These are phyloP conservation scores for Machaerirhynchus nigripectus DNA, from an alignment of 2,113 vertebrate genomes.

Conservation along the genomic window DNA sequence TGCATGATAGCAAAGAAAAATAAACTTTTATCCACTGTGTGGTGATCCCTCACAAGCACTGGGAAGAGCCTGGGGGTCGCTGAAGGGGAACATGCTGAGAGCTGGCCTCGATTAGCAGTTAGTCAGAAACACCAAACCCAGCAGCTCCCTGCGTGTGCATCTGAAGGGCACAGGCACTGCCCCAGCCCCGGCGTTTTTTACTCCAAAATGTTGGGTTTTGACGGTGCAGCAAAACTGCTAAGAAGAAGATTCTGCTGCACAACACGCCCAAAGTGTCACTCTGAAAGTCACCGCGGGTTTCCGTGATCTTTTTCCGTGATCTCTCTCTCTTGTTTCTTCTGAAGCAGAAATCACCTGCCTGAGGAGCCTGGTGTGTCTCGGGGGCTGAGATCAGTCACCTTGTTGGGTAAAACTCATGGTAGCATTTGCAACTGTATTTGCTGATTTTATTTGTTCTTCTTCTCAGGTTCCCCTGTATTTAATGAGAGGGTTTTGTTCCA, in stretches of 20 bases:
- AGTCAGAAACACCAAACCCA: not conserved
- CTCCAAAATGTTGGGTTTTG: not conserved
- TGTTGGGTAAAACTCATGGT: not conserved
- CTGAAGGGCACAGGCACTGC: not conserved
- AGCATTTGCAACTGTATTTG: not conserved
- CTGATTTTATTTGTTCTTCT: not conserved
- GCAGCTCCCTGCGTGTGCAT: rapidly evolving
- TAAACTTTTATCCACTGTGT: not conserved
- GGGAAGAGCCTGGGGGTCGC: not conserved
- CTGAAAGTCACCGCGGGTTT: not conserved
- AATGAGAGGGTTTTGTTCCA: not conserved
- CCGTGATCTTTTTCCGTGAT: rapidly evolving
- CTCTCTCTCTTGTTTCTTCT: not conserved
- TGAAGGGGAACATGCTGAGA: not conserved
- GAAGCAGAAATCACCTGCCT: not conserved
- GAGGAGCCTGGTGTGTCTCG: not conserved
- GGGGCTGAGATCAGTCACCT: not conserved
- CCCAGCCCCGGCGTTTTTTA: not conserved
- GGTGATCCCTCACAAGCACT: not conserved
- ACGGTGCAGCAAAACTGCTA: not conserved
- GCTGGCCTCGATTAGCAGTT: not conserved
- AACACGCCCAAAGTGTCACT: not conserved
- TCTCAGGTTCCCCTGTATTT: not conserved
- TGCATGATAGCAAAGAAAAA: not conserved
- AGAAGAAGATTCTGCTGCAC: not conserved